Base-by-base conservation (phyloP, 2,888 invertebrate species). In the Myopa tessellatipennis region DNA sequence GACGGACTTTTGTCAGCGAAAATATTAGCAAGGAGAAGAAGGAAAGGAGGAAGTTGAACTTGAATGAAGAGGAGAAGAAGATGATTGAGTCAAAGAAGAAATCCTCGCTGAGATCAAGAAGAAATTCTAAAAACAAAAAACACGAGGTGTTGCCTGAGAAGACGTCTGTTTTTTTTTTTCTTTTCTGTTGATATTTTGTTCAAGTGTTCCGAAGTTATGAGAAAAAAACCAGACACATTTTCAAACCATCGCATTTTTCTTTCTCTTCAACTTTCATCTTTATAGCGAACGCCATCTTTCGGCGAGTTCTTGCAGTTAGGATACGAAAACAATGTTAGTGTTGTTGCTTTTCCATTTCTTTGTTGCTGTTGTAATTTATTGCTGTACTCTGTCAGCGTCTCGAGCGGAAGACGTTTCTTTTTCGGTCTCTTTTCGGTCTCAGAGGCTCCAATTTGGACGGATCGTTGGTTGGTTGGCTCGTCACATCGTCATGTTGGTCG, bases 1-100 rank as follows among this genome's bases (percentile, higher is more conserved):
- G 74, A 52, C 73, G 45, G 74, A n/a, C 72, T 38, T 45, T 72
- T 72, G 60, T 50, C 74, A 74, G 74, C 74, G 52, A 72, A 72
- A 72, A 60, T 72, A 72, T 55, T 55, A 58, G 72, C 74, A 68
- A 75, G 45, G 18, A 60, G n/a, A 5, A 63, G 36, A 16, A 63
- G 36, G 60, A 16, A 63, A 34, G 63, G 36, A 63, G 3, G 8
- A 12, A 63, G 7, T 34, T 26, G 63, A 63, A 55, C 1, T 14
- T 55, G 55, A 16, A 55, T 10, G 55, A 16, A 55, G 45, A 8
- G n/a, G 2, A 14, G 18, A 7, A 14, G 10, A 10, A 60, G 71
- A 10, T 14, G 16, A 55, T 55, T 55, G 26, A 26, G 26, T n/a
- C 40, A n/a, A 34, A 26, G 36, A 26, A 26, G 4, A 18, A 14